Base-by-base conservation (phyloP, 2,888 invertebrate genomes). In the Clepsis dumicolana region DNA sequence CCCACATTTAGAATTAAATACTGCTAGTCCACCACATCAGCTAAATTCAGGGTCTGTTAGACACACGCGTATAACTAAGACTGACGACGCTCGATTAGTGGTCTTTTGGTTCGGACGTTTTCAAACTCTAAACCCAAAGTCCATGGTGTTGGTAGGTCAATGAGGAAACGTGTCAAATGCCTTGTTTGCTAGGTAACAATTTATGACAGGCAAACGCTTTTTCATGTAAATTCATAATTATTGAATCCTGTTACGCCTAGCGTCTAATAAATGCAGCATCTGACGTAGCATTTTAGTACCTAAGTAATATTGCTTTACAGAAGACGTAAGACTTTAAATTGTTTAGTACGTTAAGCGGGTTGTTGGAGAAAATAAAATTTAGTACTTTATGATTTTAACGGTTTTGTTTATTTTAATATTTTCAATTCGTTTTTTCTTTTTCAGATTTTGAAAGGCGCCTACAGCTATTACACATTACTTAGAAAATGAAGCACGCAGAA, bases 371-470 rank as follows among this genome's bases (percentile, higher is more conserved):
- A n/a, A n/a, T n/a, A n/a, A n/a, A n/a, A n/a, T n/a, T n/a, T n/a
- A n/a, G n/a, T n/a, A n/a, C n/a, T n/a, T n/a, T 38, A 14, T n/a
- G 4, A 0, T 4, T n/a, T 44, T 16, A 1, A 2, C n/a, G n/a
- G n/a, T n/a, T n/a, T 16, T 18, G 1, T 5, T 18, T 1, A 18
- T 2, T 16, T 18, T 12, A 4, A 12, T 12, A 32, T 54, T 12
- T 4, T 18, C 2, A 10, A n/a, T n/a, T 18, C 8, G n/a, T n/a
- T n/a, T n/a, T 54, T 54, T 27, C 70, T 72, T 50, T 89, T 89
- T 35, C 89, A 92, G 92, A 91, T 92, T 62, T 71, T 92, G 14
- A 93, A 92, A 80, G 92, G 92, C 24, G 88, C 93, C 7, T 93
- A 93, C 77, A 93, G 92, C 65, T 93, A 91, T 69, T 93, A 91